Evolutionary conservation across 1,140 invertebrate species (phyloP), one percentile per base, ranked within the genome.

Genomic region (Akabosia matsudoensis): DNA sequence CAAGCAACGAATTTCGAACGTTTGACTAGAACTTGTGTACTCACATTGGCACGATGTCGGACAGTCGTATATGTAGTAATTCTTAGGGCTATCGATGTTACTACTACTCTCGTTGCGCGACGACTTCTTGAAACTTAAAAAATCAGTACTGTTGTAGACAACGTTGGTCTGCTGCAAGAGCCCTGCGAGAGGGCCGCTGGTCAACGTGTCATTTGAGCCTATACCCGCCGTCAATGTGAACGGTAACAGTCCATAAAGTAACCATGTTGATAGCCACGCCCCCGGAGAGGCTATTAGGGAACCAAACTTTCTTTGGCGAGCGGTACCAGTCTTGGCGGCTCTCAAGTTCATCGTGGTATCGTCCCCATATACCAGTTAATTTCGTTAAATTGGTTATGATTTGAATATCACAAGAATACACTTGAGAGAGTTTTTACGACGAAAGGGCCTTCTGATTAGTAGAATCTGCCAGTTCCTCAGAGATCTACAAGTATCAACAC

Each of bases 31-130:
- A 45, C 33, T 33, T 3, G 3, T 33, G 28, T 72, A 72, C 16
- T 72, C 70, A 51, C 70, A 72, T 51, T 72, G 70, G 70, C 70
- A 72, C 37, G 70, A 45, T 13, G 33, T 34, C 13, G 37, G 70
- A 72, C 70, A 72, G 70, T 72, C 24, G 33, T 45, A 72, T 33
- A 22, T 7, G 70, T 22, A 45, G 26, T 72, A 37, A 26, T 72
- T 72, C 22, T 37, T 45, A 13, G 13, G 1, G 14, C n/a, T 10
- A 70, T 70, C 24, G 33, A 3, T 70, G 33, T 30, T 70, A 16
- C 30, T 26, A 22, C 24, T 70, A 61, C 54, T 61, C 7, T 16
- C 7, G 22, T 33, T 33, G 33, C 22, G 7, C 28, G 56, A 10
- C 56, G 28, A 13, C 56, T 4, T 4, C n/a, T 4, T 64, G 28